A percentile compares a stretch with the other conserved stretches of the same genome.
Conservation (phyloP, 2,113 vertebrate species). For the Pelmatolapia mariae region DNA sequence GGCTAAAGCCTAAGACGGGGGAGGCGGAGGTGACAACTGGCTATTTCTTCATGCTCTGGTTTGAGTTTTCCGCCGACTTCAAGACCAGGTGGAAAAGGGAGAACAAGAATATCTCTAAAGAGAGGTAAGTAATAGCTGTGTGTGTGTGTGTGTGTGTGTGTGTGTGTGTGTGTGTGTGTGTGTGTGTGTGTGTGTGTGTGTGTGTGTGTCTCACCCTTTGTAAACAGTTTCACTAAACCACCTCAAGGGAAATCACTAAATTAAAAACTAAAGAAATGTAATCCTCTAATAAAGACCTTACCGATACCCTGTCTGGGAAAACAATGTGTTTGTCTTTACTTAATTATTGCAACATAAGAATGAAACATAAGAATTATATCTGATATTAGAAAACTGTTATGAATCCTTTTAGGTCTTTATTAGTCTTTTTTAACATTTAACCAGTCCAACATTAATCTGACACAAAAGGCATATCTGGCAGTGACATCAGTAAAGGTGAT, state of each 20-base stretch:
- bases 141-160: not conserved
- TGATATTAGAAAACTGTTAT: not conserved
- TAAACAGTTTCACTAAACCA: not conserved
- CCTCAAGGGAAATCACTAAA: not conserved
- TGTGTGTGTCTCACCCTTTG: not conserved
- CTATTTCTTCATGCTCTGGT: constrained; percentile 91
- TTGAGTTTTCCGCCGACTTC: constrained; percentile 95
- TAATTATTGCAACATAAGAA: not conserved
- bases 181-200: too few species aligned
- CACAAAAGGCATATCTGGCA: not conserved
- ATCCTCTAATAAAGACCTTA: not conserved
- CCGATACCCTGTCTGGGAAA: not conserved
- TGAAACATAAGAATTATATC: not conserved
- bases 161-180: not conserved
- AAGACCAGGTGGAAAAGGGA: constrained; percentile 93
- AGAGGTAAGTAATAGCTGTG: constrained; percentile 66
- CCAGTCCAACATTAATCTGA: not conserved
- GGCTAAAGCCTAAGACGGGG: constrained; percentile 82
- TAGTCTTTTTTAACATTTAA: not conserved
- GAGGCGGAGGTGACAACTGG: constrained; percentile 83
- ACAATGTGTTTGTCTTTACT: not conserved
- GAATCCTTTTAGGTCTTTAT: not conserved
- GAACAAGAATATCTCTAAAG: constrained; percentile 89
- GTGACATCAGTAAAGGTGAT: not conserved
- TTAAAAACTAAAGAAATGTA: not conserved